phyloP scores from a whole-genome alignment of 2,797 vertebrate genomes.

The Hemibagrus guttatus region DNA sequence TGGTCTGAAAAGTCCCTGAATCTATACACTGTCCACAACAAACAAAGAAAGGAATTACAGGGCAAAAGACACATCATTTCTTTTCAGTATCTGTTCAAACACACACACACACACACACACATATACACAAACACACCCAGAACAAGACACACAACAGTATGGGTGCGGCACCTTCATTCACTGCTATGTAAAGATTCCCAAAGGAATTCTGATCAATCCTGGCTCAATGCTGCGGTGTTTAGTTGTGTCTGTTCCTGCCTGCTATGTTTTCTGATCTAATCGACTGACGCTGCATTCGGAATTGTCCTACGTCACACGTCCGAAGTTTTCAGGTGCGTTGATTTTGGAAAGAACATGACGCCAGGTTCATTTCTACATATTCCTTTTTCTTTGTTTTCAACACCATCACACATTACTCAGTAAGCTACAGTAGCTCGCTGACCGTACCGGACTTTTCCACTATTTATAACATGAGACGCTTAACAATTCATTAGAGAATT shows the following conservation, averaged over 20 bases:
- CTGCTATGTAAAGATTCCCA: neutral
- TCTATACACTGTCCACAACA: neutral
- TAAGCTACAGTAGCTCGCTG: too few species aligned
- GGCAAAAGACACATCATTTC: neutral
- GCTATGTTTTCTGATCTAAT: neutral
- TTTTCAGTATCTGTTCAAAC: neutral
- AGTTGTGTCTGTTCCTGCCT: neutral
- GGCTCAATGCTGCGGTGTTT: neutral
- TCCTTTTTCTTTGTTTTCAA: too few species aligned
- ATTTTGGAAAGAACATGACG: too few species aligned
- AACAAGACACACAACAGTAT: neutral
- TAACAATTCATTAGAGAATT: too few species aligned
- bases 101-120: neutral
- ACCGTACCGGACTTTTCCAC: too few species aligned
- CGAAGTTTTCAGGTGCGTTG: too few species aligned
- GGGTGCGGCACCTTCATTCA: neutral
- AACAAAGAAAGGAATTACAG: constrained; percentile 19
- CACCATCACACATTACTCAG: too few species aligned
- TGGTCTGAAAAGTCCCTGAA: constrained; percentile 9
- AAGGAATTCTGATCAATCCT: neutral
- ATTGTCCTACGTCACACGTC: too few species aligned
- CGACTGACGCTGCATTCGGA: too few species aligned
- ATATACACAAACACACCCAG: neutral
- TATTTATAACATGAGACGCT: too few species aligned
- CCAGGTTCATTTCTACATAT: too few species aligned